phyloP scores from a whole-genome alignment of 2,888 invertebrate genomes.

The Brenthis daphne region DNA sequence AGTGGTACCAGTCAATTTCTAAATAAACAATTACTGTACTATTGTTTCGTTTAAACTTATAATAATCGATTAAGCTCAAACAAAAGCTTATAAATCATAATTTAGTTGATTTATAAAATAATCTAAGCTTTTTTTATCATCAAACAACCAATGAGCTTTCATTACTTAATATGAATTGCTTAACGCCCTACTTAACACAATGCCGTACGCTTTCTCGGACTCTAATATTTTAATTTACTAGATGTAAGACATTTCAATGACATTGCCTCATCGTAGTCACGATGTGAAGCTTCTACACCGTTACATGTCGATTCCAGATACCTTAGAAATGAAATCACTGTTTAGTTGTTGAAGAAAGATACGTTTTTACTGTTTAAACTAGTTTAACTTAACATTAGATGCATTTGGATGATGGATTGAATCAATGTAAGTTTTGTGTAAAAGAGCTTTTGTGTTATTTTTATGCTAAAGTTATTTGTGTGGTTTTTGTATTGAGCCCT shows the following conservation, averaged over 20 bases:
- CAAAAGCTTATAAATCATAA: too few species aligned
- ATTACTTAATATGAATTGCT: conserved; percentile 26
- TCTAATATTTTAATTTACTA: conserved; percentile 37
- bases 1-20: too few species aligned
- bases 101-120: too few species aligned
- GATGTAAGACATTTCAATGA: conserved; percentile 32
- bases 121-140: not conserved
- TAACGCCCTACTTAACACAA: conserved; percentile 33
- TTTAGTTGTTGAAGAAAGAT: conserved; percentile 18
- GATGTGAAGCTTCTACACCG: conserved; percentile 35
- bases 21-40: too few species aligned
- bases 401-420: conserved; percentile 1
- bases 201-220: conserved; percentile 32
- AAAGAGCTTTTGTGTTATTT: not conserved
- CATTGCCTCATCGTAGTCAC: conserved; percentile 39
- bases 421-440: not conserved
- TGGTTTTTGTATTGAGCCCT: too few species aligned
- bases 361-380: too few species aligned
- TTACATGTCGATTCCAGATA: conserved; percentile 37
- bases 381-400: too few species aligned
- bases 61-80: too few species aligned
- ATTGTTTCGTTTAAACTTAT: too few species aligned
- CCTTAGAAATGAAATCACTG: conserved; percentile 25
- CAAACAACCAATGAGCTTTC: not conserved
- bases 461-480: too few species aligned